Evolutionary conservation across 2,113 vertebrate species (phyloP).

Genomic region (Erinaceus europaeus): DNA sequence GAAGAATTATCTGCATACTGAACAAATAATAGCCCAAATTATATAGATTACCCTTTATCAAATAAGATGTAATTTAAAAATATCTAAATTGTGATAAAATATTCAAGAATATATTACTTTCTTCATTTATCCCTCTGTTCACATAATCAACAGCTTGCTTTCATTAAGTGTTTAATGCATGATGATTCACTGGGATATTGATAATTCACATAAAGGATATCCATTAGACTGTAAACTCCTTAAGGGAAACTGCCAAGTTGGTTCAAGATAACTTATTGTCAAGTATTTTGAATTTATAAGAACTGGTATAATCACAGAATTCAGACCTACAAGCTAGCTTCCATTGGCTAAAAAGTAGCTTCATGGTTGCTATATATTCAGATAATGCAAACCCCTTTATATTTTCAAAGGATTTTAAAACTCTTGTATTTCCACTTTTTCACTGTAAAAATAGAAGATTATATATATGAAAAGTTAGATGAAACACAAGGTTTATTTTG

Average conservation of each 20-base stretch:
- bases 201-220: neutral
- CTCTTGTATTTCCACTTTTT: neutral
- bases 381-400: neutral
- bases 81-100: neutral
- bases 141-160: neutral
- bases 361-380: neutral
- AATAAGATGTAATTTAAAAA: neutral
- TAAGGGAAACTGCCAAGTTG: neutral
- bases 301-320: neutral
- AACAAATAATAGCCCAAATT: neutral
- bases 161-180: too few species aligned
- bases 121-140: neutral
- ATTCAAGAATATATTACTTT: neutral
- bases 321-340: neutral
- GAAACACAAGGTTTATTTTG: neutral
- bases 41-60: neutral
- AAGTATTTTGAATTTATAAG: neutral
- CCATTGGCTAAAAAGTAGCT: neutral
- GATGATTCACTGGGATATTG: too few species aligned
- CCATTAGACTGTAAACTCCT: neutral
- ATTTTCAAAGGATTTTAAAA: neutral
- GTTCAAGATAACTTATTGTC: neutral
- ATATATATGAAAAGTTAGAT: neutral
- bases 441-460: neutral
- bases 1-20: neutral